Percentiles rank a stretch among this genome's conserved stretches.
Conservation (phyloP, 2,797 vertebrate genomes). For the Rhynchonycteris naso region DNA sequence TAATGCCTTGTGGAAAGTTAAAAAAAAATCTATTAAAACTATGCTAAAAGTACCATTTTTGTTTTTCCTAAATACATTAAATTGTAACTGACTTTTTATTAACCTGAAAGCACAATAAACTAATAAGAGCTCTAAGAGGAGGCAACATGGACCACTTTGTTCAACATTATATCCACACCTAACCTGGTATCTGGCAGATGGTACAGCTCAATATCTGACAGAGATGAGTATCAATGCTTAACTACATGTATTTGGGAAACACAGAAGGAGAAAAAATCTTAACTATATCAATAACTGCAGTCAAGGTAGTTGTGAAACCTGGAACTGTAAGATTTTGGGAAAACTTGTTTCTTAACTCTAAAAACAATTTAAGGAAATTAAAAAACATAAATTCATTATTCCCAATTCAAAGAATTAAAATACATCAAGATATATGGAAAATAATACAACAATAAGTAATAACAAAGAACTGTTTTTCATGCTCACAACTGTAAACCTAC, state of each 20-base stretch:
- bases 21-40: neutral
- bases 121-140: neutral
- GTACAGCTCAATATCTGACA: no score
- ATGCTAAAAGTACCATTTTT: neutral
- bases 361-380: neutral
- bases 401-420: constrained; percentile 1
- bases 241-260: neutral
- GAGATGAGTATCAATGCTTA: neutral
- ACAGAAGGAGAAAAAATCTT: neutral
- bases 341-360: constrained; percentile 16
- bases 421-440: neutral
- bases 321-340: neutral
- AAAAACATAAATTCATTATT: neutral
- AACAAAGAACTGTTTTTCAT: neutral
- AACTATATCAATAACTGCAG: neutral
- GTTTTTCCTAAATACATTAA: neutral
- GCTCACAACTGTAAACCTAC: neutral
- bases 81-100: neutral
- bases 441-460: neutral
- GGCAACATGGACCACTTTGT: neutral
- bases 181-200: neutral
- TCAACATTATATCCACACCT: neutral
- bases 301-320: neutral
- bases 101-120: neutral
- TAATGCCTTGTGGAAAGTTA: neutral